phyloP scores from a whole-genome alignment of 2,888 invertebrate species.

The Noctua janthina region DNA sequence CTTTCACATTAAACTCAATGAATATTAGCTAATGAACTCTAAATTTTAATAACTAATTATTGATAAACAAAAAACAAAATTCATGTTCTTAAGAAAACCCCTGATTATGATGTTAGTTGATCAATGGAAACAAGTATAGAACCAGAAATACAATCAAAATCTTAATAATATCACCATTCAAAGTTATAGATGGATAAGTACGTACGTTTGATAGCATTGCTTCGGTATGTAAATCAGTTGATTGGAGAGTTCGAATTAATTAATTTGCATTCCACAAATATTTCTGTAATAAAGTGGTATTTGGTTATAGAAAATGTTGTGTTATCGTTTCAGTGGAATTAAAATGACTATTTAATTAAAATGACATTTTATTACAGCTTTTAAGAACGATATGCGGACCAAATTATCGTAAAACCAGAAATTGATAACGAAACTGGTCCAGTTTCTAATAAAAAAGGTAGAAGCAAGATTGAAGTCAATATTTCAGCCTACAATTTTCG shows the following conservation, averaged over 20 bases:
- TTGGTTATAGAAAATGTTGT: constrained; percentile 38
- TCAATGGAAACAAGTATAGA: constrained; percentile 23
- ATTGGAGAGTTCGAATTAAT: constrained; percentile 63
- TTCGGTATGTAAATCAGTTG: constrained; percentile 64
- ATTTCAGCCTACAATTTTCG: too few relatives aligned
- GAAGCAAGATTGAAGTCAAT: neutral
- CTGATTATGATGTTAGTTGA: constrained; percentile 37
- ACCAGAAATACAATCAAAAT: constrained; percentile 47
- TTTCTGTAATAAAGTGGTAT: constrained; percentile 57
- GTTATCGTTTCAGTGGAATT: constrained; percentile 30
- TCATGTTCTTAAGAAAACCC: neutral
- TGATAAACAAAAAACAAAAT: constrained; percentile 19
- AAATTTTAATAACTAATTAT: constrained; percentile 28
- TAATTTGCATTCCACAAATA: constrained; percentile 65
- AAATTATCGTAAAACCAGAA: constrained; percentile 20
- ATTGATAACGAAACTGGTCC: neutral
- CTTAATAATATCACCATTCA: constrained; percentile 42
- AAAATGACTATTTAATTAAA: constrained; percentile 16
- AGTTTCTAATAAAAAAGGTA: neutral
- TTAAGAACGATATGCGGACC: neutral
- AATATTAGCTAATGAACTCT: neutral
- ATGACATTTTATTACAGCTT: neutral
- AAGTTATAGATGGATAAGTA: constrained; percentile 44
- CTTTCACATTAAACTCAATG: constrained; percentile 1
- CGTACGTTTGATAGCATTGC: constrained; percentile 53